Conservation (phyloP, 2,797 vertebrate species). For the Danio albolineatus region DNA sequence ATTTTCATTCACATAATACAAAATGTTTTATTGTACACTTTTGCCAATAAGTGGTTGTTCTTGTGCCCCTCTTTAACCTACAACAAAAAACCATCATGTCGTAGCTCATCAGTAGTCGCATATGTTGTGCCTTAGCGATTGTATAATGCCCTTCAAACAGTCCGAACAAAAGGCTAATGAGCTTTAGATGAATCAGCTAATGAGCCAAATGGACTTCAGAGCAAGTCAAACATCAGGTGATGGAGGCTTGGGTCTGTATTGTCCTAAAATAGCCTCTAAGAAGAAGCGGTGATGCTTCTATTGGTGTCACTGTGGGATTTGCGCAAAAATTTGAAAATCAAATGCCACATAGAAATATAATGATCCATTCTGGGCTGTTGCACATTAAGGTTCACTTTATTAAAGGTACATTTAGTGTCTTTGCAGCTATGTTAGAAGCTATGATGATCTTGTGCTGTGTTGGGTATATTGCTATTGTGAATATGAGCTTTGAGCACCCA, state of each 20-base stretch:
- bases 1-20: no score
- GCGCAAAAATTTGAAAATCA: background rate
- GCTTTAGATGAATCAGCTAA: background rate
- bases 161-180: background rate
- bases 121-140: background rate
- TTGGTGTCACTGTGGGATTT: background rate
- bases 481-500: conserved; percentile 12
- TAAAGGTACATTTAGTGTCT: no score
- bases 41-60: no score
- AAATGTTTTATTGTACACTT: no score
- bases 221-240: conserved; percentile 16
- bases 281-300: background rate
- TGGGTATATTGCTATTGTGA: background rate
- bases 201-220: conserved; percentile 8
- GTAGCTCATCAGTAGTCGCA: no score
- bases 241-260: background rate
- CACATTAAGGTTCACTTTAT: background rate
- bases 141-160: conserved; percentile 4
- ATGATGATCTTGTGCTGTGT: background rate
- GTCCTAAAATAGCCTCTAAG: background rate
- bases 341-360: background rate
- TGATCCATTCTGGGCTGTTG: background rate
- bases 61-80: no score
- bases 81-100: no score
- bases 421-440: background rate